Evolutionary conservation across 2,113 vertebrate species (phyloP).

Genomic region (Serinus canaria): DNA sequence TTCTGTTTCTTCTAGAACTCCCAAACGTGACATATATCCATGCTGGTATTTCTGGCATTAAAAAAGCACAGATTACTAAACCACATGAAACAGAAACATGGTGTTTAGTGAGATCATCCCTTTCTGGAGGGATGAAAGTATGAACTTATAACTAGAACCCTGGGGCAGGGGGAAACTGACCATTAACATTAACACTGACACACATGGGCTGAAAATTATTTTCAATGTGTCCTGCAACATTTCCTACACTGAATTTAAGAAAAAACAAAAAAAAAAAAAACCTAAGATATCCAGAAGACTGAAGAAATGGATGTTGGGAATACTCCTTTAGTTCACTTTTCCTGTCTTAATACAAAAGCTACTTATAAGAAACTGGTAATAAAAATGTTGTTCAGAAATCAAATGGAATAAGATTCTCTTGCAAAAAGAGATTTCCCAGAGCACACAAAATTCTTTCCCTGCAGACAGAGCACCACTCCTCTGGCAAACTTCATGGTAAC

Average conservation of each 20-base stretch:
- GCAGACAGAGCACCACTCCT: not conserved
- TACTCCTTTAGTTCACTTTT: not conserved
- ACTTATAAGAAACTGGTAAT: not conserved
- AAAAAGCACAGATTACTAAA: not conserved
- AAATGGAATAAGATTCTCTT: not conserved
- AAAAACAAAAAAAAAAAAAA: not conserved
- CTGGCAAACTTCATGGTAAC: not conserved
- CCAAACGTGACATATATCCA: not conserved
- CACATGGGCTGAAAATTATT: not conserved
- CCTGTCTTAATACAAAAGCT: not conserved
- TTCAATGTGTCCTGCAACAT: not conserved
- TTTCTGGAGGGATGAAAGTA: not conserved
- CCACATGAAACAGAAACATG: not conserved
- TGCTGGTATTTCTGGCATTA: not conserved
- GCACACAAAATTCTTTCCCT: not conserved
- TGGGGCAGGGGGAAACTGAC: not conserved
- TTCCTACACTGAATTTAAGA: not conserved
- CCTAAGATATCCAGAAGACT: not conserved
- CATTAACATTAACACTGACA: not conserved
- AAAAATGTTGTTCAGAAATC: not conserved
- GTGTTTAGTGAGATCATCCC: fast-evolving
- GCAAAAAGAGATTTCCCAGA: not conserved
- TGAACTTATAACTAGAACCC: not conserved
- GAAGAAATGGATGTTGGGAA: not conserved
- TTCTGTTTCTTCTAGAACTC: not conserved